phyloP scores from a whole-genome alignment of 1,140 invertebrate species.

The Araneus ventricosus region DNA sequence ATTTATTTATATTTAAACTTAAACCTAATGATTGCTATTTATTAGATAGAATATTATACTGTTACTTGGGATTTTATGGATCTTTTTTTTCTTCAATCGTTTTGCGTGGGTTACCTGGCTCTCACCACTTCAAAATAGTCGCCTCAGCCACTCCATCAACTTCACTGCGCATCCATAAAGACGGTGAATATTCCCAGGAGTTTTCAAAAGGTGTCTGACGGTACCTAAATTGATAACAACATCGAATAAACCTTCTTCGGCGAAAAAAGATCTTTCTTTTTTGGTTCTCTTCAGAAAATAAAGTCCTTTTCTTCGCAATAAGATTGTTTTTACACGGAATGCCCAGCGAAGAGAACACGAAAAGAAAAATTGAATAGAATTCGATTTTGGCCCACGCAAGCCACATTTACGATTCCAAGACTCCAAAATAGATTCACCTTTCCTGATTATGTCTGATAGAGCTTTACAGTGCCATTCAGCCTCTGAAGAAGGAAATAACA shows the following conservation, averaged over 20 bases:
- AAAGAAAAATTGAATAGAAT: not conserved
- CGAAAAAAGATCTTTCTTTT: not conserved
- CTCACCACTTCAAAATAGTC: not conserved
- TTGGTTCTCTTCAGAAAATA: not conserved
- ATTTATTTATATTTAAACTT: too few species aligned
- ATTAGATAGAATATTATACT: too few species aligned
- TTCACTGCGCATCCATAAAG: too few species aligned
- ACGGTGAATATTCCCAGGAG: not conserved
- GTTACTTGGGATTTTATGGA: too few species aligned
- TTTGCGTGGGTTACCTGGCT: too few species aligned
- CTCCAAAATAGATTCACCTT: not conserved
- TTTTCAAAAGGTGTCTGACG: not conserved
- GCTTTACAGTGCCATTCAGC: not conserved
- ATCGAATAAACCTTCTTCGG: not conserved
- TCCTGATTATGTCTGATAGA: constrained; percentile 11
- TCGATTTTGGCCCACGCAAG: not conserved
- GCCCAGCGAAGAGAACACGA: not conserved
- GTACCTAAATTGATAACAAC: not conserved
- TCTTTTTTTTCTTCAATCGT: too few species aligned
- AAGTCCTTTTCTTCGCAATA: not conserved
- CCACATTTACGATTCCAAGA: not conserved
- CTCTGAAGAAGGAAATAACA: not conserved
- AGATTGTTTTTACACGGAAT: not conserved
- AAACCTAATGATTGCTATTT: too few species aligned
- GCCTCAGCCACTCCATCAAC: too few species aligned